phyloP scores from a whole-genome alignment of 2,113 vertebrate species.

The Gymnogyps californianus region DNA sequence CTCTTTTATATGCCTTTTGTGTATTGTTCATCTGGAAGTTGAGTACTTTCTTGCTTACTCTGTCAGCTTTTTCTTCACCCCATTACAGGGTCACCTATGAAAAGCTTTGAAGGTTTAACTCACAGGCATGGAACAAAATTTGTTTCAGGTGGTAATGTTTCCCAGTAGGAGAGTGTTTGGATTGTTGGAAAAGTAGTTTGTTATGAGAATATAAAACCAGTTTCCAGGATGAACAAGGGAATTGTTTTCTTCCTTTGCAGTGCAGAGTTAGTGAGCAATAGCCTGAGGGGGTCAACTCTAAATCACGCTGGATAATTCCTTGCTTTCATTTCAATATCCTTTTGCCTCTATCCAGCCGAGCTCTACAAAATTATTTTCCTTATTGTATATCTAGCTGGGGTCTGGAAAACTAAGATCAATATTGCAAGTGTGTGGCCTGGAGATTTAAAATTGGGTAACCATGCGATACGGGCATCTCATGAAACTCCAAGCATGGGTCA shows the following conservation, averaged over 20 bases:
- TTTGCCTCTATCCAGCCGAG: background rate
- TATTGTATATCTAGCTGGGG: background rate
- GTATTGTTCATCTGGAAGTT: slow-evolving; percentile 46
- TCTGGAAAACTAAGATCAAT: background rate
- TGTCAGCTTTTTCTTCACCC: slow-evolving; percentile 20
- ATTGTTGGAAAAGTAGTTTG: slow-evolving; percentile 39
- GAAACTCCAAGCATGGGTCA: background rate
- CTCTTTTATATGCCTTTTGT: slow-evolving; percentile 47
- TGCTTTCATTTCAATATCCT: background rate
- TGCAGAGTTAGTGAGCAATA: background rate
- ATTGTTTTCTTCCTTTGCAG: slow-evolving; percentile 4
- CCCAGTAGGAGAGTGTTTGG: slow-evolving; percentile 18
- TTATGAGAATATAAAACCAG: slow-evolving; percentile 53
- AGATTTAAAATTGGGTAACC: background rate
- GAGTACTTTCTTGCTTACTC: slow-evolving; percentile 17
- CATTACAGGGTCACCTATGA: slow-evolving; percentile 17
- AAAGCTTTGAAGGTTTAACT: slow-evolving; percentile 53
- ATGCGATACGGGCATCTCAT: no score
- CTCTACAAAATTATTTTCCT: background rate
- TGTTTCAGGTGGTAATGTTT: slow-evolving; percentile 55
- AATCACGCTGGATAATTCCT: background rate
- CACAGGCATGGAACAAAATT: slow-evolving; percentile 31
- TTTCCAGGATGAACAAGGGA: slow-evolving; percentile 26
- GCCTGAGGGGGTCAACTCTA: background rate
- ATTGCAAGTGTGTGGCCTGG: background rate